Percentiles rank a stretch among this genome's conserved stretches.
Evolutionary conservation across 2,113 vertebrate species (phyloP).

Genomic region (Vulpes ferrilata): DNA sequence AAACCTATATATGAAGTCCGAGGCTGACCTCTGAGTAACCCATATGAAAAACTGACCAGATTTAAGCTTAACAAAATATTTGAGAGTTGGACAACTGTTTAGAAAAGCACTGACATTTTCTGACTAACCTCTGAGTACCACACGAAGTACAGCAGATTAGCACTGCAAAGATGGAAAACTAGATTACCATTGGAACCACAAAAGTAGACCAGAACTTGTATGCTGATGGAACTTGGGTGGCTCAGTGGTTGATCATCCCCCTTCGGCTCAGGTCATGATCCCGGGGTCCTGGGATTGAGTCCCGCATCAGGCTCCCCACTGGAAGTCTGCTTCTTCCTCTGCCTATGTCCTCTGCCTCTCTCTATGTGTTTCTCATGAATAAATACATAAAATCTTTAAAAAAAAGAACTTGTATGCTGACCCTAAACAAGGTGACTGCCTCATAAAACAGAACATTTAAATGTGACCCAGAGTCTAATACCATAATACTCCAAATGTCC

Average conservation of each 20-base stretch:
- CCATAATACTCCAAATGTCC: not conserved
- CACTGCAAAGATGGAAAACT: not conserved
- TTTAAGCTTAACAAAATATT: not conserved
- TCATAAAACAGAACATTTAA: not conserved
- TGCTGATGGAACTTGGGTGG: not conserved
- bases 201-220: not conserved
- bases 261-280: too few relatives aligned
- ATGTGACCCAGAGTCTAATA: not conserved
- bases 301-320: too few relatives aligned
- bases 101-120: not conserved
- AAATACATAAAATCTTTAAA: too few relatives aligned
- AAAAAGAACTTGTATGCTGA: not conserved
- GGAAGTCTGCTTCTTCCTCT: too few relatives aligned
- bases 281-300: too few relatives aligned
- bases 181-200: not conserved
- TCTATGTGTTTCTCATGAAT: too few relatives aligned
- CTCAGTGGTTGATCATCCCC: too few relatives aligned
- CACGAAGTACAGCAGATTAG: not conserved
- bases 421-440: not conserved
- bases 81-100: not conserved
- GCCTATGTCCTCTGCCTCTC: too few relatives aligned
- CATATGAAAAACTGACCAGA: not conserved
- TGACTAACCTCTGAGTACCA: not conserved
- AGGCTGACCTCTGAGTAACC: not conserved
- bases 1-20: not conserved